Base-by-base conservation (phyloP, 2,888 invertebrate genomes). In the Sminthurinus aureus region DNA sequence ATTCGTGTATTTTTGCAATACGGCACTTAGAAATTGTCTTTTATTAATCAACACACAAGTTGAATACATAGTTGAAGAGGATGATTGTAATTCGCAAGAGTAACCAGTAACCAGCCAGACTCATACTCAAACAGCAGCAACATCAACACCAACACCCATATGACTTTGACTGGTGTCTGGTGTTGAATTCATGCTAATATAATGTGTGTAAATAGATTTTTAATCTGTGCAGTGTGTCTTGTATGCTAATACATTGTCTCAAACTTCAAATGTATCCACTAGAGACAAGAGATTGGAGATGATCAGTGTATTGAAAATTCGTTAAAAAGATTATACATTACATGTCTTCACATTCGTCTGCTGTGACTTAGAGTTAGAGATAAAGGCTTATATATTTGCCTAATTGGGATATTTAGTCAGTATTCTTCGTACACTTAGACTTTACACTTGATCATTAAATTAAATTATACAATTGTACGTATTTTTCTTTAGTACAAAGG, bases 1-100 rank as follows among this genome's bases (percentile, higher is more conserved):
- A n/a, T 77, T 13, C 18, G 38, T 38, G 38, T 38, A 58, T 58
- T 58, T 18, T 2, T 15, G 18, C 58, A 58, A 58, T 13, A 15
- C 18, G 58, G 15, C 58, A 58, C 58, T 77, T 22, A 58, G 6
- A 22, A 51, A 74, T 77, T 51, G 76, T 76, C 50, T 50, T 58
- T 77, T 58, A 15, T 2, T 58, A 58, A 13, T 58, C 58, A 58
- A 15, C 58, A 18, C 52, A 51, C 38, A 50, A 51, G 77, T 77
- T 77, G 77, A 52, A 22, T 38, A n/a, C n/a, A 38, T 38, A 38
- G 38, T 38, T 38, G 6, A 38, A 38, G 38, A 38, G 38, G 38
- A 38, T 38, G 38, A 38, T 58, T 58, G 58, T 58, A 77, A 77
- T n/a, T 77, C 58, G 50, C 51, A 76, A 50, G n/a, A 76, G n/a